phyloP scores from a whole-genome alignment of 2,888 invertebrate species.

The Melinaea menophilus region DNA sequence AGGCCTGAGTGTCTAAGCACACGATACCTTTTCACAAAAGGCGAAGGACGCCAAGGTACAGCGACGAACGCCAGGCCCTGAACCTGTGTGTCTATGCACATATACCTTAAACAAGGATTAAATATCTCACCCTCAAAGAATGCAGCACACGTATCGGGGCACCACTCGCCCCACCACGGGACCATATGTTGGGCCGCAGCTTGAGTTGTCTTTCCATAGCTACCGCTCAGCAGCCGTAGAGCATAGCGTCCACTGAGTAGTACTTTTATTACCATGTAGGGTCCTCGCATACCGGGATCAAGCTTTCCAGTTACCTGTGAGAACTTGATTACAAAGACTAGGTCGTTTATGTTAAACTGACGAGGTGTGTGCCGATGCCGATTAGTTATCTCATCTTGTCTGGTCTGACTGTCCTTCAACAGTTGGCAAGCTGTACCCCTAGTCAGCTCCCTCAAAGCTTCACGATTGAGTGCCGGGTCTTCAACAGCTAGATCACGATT shows the following conservation, averaged over 20 bases:
- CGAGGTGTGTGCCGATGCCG: too few species aligned
- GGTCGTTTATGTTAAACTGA: too few species aligned
- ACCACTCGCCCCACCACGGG: slow-evolving; percentile 30
- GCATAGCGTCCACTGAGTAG: slow-evolving; percentile 24
- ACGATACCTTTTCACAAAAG: too few species aligned
- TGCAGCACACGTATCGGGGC: slow-evolving; percentile 19
- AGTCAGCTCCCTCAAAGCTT: too few species aligned
- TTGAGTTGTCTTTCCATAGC: slow-evolving; percentile 30
- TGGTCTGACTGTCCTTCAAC: too few species aligned
- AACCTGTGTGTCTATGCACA: slow-evolving; percentile 7
- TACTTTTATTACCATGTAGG: slow-evolving; percentile 18
- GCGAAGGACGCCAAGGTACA: too few species aligned
- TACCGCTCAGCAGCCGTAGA: slow-evolving; percentile 25
- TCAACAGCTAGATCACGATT: too few species aligned
- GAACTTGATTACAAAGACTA: too few species aligned
- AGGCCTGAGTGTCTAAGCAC: too few species aligned
- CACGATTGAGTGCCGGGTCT: too few species aligned
- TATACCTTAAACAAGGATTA: slow-evolving; percentile 4
- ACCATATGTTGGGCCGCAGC: slow-evolving; percentile 31
- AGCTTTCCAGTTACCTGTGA: slow-evolving; percentile 22
- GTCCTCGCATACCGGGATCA: slow-evolving; percentile 31
- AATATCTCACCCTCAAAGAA: slow-evolving; percentile 18
- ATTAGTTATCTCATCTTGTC: too few species aligned
- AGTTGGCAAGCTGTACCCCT: too few species aligned
- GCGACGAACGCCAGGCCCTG: slow-evolving; percentile 4